Percentiles rank a stretch among this genome's conserved stretches.
phyloP scores from a whole-genome alignment of 2,888 invertebrate genomes.

The Rotaria magnacalcarata region DNA sequence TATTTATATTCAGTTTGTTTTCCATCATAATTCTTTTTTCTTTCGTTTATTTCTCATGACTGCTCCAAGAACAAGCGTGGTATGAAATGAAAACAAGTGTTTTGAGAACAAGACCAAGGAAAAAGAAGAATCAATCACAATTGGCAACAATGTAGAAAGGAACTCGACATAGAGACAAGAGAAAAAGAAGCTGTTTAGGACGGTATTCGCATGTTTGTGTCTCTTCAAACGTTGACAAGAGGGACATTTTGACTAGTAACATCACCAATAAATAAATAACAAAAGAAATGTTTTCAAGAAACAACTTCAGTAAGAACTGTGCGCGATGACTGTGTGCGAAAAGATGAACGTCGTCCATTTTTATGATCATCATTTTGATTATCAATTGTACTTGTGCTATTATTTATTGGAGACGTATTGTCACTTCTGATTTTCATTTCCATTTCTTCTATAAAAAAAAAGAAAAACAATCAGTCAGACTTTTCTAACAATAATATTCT shows the following conservation, averaged over 20 bases:
- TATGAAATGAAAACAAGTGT: slow-evolving; percentile 24
- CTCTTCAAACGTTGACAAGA: slow-evolving; percentile 6
- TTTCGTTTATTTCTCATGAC: background rate
- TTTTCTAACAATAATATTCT: background rate
- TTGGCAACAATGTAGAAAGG: slow-evolving; percentile 25
- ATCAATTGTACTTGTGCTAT: slow-evolving; percentile 37
- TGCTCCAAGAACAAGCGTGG: slow-evolving; percentile 6
- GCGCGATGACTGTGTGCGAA: background rate
- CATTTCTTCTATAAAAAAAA: slow-evolving; percentile 2
- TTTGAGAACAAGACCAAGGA: background rate
- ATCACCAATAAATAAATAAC: background rate
- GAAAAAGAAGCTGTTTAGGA: background rate
- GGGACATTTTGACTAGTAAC: slow-evolving; percentile 10
- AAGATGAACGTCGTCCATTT: background rate
- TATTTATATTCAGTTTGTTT: background rate
- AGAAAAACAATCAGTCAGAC: background rate
- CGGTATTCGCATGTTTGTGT: background rate
- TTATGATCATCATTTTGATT: background rate
- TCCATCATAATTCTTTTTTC: background rate
- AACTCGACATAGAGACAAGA: background rate
- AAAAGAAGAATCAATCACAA: slow-evolving; percentile 5
- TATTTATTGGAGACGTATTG: slow-evolving; percentile 27
- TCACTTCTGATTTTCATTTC: slow-evolving; percentile 30
- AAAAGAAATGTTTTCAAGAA: background rate
- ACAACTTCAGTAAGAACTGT: slow-evolving; percentile 17